Base-by-base conservation (phyloP, 2,888 invertebrate genomes). In the Kryphioiulus occultus region DNA sequence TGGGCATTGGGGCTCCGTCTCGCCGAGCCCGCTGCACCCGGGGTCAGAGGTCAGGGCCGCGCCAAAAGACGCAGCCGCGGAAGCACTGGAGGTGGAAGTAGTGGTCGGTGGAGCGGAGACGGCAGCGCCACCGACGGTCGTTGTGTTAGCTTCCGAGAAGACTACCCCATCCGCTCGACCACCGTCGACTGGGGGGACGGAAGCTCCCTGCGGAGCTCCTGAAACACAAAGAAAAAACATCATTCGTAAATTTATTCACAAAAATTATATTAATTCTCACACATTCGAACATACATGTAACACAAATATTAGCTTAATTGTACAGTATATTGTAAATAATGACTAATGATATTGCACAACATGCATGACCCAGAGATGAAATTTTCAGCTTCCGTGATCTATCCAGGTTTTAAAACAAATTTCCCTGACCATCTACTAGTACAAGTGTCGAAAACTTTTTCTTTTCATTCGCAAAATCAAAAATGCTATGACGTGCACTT, bases 1-100 rank as follows among this genome's bases (percentile, higher is more conserved):
- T 53, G 85, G 87, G 47, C 87, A 87, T 85, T 78, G 87, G 68
- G 39, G n/a, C 87, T 87, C 87, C 87, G 87, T 87, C 39, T 87
- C 87, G 87, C 78, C 39, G 59, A 44, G n/a, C 39, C 82, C 87
- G 30, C 32, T 35, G 32, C 42, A 35, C 17, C 82, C 87, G 42
- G 82, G 30, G 87, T 35, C 35, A 78, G 53, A 53, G 26, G 53
- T 47, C n/a, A 59, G 59, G 59, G 59, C 19, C 22, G 59, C 59
- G 19, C 59, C 59, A 22, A 59, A 59, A 59, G 32, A 19, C n/a
- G 32, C 85, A 10, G 39, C 42, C 32, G 83, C 7, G 15, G 78
- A 78, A 22, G 83, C 30, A 32, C 35, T 84, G 19, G 35, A 35
- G 84, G 35, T 84, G n/a, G n/a, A n/a, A n/a, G n/a, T n/a, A n/a